Conservation (phyloP, 2,888 invertebrate genomes). For the Pinctada fucata region DNA sequence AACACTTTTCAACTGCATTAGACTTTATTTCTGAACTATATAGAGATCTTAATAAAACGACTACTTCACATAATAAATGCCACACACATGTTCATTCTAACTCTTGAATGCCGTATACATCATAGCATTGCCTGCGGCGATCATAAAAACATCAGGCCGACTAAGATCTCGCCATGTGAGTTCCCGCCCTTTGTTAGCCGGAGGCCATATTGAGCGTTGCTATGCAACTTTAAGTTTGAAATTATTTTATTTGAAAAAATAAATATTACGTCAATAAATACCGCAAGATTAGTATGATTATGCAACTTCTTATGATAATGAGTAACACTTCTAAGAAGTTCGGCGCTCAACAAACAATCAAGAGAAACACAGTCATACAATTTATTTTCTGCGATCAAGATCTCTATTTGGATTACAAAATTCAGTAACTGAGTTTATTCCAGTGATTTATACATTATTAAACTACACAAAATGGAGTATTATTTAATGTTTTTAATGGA, state of each 20-base stretch:
- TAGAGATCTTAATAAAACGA: neutral
- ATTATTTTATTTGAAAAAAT: neutral
- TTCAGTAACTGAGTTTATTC: too few relatives aligned
- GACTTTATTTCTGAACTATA: constrained; percentile 1
- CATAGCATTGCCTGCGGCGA: constrained; percentile 31
- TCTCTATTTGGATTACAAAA: too few relatives aligned
- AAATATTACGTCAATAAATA: too few relatives aligned
- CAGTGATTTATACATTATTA: too few relatives aligned
- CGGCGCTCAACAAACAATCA: too few relatives aligned
- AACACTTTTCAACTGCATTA: neutral
- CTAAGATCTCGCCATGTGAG: constrained; percentile 30
- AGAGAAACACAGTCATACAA: too few relatives aligned
- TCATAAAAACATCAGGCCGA: constrained; percentile 30
- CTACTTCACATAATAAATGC: constrained; percentile 10
- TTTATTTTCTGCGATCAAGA: too few relatives aligned
- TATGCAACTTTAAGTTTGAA: neutral
- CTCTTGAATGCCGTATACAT: constrained; percentile 23
- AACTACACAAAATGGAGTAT: too few relatives aligned
- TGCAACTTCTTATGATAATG: too few relatives aligned
- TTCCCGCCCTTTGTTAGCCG: constrained; percentile 12
- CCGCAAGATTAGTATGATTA: too few relatives aligned
- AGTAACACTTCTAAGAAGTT: too few relatives aligned
- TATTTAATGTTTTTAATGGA: too few relatives aligned
- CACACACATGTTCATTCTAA: constrained; percentile 29
- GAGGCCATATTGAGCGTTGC: constrained; percentile 16